Evolutionary conservation across 1,140 invertebrate species (phyloP), one percentile per base, ranked within the genome.

Genomic region (Drosophila gunungcola): DNA sequence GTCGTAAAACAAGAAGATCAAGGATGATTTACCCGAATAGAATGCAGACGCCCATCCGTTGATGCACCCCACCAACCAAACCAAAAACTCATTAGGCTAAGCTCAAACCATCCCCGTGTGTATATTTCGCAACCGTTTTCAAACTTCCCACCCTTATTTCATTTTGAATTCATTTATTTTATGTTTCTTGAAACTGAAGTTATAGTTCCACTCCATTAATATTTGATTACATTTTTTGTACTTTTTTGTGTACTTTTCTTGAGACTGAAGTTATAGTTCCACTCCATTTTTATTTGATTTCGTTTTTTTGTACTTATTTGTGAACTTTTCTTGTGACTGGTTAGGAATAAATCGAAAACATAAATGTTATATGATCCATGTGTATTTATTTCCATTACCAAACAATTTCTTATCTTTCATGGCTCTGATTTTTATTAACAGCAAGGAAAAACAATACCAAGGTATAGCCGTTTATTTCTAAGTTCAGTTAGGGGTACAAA

Each of bases 21-120:
- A 81, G 0, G 58, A 69, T 0, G 78, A 65, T 4, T 73, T 46
- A 13, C 2, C 54, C 65, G 64, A 67, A 3, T 52, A 79, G 36
- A 43, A 68, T 0, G 57, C 54, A 49, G 38, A 39, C 16, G 16
- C 16, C 1, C 4, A 38, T 3, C 3, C 25, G 1, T 7, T 32
- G 5, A 9, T 16, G 3, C 7, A 32, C 6, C 32, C 49, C 10
- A 52, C 0, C 49, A 36, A 29, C 49, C 36, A 36, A 36, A 54
- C 52, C 27, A 54, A 32, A 32, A 25, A 63, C 58, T 60, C 48
- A 39, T n/a, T 63, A 73, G 25, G 27, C 32, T 45, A 32, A 51
- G 48, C 6, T 32, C 12, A 49, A 6, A 34, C 16, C n/a, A 51
- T 21, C 21, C n/a, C n/a, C 32, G 12, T 32, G 46, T 49, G 7